phyloP scores from a whole-genome alignment of 2,888 invertebrate species.

The Macropis europaea region DNA sequence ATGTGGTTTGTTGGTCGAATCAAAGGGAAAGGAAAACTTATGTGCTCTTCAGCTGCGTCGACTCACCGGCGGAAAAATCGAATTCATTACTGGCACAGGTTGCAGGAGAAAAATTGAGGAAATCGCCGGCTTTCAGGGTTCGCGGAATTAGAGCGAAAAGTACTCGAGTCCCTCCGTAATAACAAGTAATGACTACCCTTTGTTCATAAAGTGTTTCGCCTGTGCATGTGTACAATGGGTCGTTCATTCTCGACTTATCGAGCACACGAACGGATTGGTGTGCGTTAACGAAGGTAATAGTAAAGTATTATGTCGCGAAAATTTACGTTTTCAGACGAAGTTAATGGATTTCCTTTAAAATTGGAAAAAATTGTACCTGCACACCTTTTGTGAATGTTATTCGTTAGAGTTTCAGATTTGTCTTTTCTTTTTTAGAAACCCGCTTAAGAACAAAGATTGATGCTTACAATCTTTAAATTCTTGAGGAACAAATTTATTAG shows the following conservation, averaged over 20 bases:
- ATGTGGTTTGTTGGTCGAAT: too few species aligned
- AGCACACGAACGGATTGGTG: too few species aligned
- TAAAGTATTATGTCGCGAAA: conserved; percentile 13
- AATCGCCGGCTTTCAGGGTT: conserved; percentile 23
- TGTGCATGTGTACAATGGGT: not conserved
- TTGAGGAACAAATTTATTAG: not conserved
- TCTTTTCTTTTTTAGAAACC: not conserved
- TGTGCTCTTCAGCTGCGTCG: too few species aligned
- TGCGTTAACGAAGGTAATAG: conserved; percentile 22
- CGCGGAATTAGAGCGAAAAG: conserved; percentile 56
- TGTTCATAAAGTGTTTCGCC: conserved; percentile 12
- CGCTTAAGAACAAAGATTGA: not conserved
- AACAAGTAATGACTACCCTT: conserved; percentile 11
- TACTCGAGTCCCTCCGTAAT: conserved; percentile 34
- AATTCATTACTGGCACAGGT: not conserved
- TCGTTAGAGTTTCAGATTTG: conserved; percentile 3
- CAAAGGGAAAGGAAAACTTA: too few species aligned
- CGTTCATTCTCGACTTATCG: not conserved
- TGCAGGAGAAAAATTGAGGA: conserved; percentile 44
- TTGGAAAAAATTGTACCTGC: not conserved
- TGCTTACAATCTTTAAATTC: too few species aligned
- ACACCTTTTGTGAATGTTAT: not conserved
- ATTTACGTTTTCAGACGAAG: not conserved
- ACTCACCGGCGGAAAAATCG: too few species aligned
- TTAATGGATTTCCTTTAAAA: not conserved